Evolutionary conservation across 2,888 invertebrate genomes (phyloP).

Genomic region (Tillus elongatus): DNA sequence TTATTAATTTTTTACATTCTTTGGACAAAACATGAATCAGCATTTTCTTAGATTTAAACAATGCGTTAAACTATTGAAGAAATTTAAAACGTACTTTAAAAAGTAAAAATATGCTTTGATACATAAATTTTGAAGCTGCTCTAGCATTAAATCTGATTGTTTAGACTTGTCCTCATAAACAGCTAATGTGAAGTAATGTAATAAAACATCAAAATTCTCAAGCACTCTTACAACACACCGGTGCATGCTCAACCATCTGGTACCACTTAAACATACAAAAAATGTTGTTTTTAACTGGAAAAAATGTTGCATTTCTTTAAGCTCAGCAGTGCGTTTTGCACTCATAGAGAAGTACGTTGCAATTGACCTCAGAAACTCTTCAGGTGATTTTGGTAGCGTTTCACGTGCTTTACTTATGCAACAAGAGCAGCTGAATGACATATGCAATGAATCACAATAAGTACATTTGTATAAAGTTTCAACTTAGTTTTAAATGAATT

Average conservation of each 20-base stretch:
- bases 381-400: background rate
- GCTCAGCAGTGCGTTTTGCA: slow-evolving; percentile 1
- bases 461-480: too few relatives aligned
- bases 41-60: slow-evolving; percentile 8
- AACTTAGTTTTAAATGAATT: too few relatives aligned
- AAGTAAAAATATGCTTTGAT: slow-evolving; percentile 4
- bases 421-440: background rate
- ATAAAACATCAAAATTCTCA: slow-evolving; percentile 8
- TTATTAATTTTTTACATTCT: too few relatives aligned
- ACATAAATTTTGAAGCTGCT: slow-evolving; percentile 3
- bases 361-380: background rate
- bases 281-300: too few relatives aligned
- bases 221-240: slow-evolving; percentile 7
- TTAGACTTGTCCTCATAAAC: slow-evolving; percentile 7
- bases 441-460: slow-evolving; percentile 2
- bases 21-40: slow-evolving; percentile 9
- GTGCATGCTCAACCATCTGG: slow-evolving; percentile 9
- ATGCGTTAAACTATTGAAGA: slow-evolving; percentile 8
- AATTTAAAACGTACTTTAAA: slow-evolving; percentile 4
- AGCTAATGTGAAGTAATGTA: slow-evolving; percentile 8
- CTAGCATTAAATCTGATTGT: background rate
- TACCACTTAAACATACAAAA: too few relatives aligned
- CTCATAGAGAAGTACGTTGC: background rate
- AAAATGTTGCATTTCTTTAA: slow-evolving; percentile 4
- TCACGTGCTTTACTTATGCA: background rate